These are phyloP conservation scores for Nomada fabriciana DNA, from an alignment of 2,888 invertebrate species.

Conservation along the genomic window DNA sequence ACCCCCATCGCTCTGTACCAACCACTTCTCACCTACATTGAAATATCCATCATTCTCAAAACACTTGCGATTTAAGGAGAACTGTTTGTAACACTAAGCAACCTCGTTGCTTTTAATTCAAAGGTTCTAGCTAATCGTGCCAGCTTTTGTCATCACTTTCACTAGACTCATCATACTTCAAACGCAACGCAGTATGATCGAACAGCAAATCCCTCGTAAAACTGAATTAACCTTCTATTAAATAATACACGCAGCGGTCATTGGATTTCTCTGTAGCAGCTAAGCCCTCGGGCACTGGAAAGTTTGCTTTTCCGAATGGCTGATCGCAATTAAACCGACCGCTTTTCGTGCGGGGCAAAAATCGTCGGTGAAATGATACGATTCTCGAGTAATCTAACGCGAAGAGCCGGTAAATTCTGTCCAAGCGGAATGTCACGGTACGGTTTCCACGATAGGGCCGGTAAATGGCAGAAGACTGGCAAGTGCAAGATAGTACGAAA, in stretches of 20 bases:
- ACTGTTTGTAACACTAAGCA: not conserved
- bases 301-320: not conserved
- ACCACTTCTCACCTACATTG: too few relatives aligned
- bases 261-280: not conserved
- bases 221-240: constrained; percentile 39
- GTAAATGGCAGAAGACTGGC: constrained; percentile 49
- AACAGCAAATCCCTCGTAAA: not conserved
- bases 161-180: not conserved
- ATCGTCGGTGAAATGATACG: not conserved
- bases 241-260: not conserved
- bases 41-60: too few relatives aligned
- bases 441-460: constrained; percentile 45
- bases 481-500: constrained; percentile 43
- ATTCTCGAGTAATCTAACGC: not conserved
- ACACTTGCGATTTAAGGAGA: too few relatives aligned
- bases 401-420: constrained; percentile 1
- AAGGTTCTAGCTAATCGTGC: constrained; percentile 1
- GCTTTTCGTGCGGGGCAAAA: not conserved
- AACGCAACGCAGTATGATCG: not conserved
- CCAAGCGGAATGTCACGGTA: constrained; percentile 26
- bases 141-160: not conserved
- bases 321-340: constrained; percentile 12
- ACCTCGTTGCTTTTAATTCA: not conserved
- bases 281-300: constrained; percentile 8
- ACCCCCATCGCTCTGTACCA: too few relatives aligned